Base-by-base conservation (phyloP, 1,140 invertebrate species). In the Solen grandis region DNA sequence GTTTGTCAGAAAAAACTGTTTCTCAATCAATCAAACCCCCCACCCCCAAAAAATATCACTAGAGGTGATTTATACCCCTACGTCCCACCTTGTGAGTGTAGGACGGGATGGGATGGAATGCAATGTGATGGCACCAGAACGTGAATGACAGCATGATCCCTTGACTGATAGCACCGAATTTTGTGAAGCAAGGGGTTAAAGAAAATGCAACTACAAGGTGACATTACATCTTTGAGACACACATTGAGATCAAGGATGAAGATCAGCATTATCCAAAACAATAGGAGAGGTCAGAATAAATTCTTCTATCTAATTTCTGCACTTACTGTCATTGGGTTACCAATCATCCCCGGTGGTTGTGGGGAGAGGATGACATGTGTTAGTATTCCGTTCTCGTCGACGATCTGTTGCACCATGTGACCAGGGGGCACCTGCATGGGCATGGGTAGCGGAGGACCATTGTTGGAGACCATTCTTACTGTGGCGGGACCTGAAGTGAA, bases 351-450 rank as follows among this genome's bases (percentile, higher is more conserved):
- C 82, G 87, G 87, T 72, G 94, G 95, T 89, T 96, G 95, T 66
- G 95, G 94, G 14, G 95, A 96, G 72, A 97, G 93, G 85, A 97
- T 95, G 85, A 97, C 96, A 92, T 97, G 96, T 50, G 96, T 94
- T 84, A 98, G 93, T 73, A 96, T 90, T 69, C 96, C 96, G 90
- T 94, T 95, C 91, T 97, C 97, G 92, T 97, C 97, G 82, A 97
- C 95, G 86, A 97, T 96, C 90, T 96, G 96, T 91, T 96, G 96
- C 83, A 97, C 95, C 92, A 97, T 94, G 93, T 95, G 97, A 88
- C 96, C 97, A 50, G 96, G 96, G 35, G 96, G 96, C 81, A 97
- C 96, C 92, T 97, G 96, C 89, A 98, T 96, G 66, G 96, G 96
- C 94, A 97, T 96, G 50, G 96, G 95, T 84, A 95, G 94, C 36